Conservation (phyloP, 2,797 vertebrate genomes). For the Ptychadena robeensis region DNA sequence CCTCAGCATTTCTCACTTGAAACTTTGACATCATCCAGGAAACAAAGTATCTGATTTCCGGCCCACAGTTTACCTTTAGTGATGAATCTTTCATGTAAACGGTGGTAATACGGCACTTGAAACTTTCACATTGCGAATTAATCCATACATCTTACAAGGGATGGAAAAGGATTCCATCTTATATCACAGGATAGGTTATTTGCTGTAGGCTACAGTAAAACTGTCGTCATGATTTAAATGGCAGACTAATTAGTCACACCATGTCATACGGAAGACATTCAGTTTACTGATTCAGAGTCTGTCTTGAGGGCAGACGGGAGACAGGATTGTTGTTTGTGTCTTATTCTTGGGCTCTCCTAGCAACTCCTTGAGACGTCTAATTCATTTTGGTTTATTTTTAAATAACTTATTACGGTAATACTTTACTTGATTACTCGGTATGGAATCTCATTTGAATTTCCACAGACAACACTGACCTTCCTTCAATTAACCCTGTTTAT, state of each 20-base stretch:
- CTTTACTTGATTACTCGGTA: neutral
- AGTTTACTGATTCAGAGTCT: neutral
- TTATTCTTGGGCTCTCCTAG: neutral
- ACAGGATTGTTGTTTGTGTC: neutral
- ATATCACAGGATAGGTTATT: neutral
- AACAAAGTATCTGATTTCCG: neutral
- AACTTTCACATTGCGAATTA: neutral
- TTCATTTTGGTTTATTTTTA: constrained; percentile 2
- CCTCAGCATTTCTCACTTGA: neutral
- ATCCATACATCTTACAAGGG: neutral
- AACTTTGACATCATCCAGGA: neutral
- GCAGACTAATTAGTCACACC: constrained; percentile 17
- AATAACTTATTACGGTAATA: neutral
- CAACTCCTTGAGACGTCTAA: neutral
- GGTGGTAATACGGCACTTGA: neutral
- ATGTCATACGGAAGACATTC: neutral
- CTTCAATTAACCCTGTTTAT: constrained; percentile 18
- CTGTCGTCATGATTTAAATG: constrained; percentile 9
- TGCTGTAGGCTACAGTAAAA: constrained; percentile 16
- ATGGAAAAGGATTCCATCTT: neutral
- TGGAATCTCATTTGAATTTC: constrained; percentile 7
- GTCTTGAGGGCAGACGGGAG: neutral
- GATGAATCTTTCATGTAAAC: neutral
- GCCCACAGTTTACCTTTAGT: neutral
- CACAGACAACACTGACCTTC: neutral